Evolutionary conservation across 2,888 invertebrate species (phyloP), one percentile per base, ranked within the genome.

Genomic region (Tenthredo distinguenda): DNA sequence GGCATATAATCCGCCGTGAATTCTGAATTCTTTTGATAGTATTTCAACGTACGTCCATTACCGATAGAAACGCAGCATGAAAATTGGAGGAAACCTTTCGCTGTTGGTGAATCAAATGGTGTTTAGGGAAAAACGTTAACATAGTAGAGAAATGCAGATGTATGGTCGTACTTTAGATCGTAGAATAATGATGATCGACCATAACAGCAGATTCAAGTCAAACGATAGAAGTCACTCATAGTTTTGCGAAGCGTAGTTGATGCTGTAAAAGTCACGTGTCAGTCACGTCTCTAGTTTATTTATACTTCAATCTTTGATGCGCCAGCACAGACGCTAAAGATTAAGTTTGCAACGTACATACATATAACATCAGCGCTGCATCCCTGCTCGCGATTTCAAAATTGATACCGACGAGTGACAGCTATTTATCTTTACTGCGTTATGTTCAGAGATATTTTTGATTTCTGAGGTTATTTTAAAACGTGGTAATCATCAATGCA

Each of bases 251-350:
- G 50, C 55, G 74, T 74, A 77, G 18, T 62, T 55, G 34, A 79
- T 58, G n/a, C 79, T 58, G 21, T 34, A 18, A 12, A 15, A 79
- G 79, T 21, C 40, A 79, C 79, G 62, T 40, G 34, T 79, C 37
- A 31, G 26, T 37, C 26, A 58, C 79, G 58, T 79, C 18, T 58
- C 79, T 58, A 58, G 58, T 79, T 58, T 62, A 79, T 79, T 79
- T 79, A 79, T 79, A 50, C 34, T 37, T 62, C 21, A 79, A 37
- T 58, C 18, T 58, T 18, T 62, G 34, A 79, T 77, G 26, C n/a
- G 77, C 31, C 15, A 58, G 79, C 21, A 74, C 72, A 74, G 26
- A 74, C 72, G 72, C 21, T 74, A 43, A 74, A 43, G 72, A 74
- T 74, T 43, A 43, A 43, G 43, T 74, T 21, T 74, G 43, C 4